Evolutionary conservation across 2,888 invertebrate genomes (phyloP).

Genomic region (Heliconius sara): DNA sequence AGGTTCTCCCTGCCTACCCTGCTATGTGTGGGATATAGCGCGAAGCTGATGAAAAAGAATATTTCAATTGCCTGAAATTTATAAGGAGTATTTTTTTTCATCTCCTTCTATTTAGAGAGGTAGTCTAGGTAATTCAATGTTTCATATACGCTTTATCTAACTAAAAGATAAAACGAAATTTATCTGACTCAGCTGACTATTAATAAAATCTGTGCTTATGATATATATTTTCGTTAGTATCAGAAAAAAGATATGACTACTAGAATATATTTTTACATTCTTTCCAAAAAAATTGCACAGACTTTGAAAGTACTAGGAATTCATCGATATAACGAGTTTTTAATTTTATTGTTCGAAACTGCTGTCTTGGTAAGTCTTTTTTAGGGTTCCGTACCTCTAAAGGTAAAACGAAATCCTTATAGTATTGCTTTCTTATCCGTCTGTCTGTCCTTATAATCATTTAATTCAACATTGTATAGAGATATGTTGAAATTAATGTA

Average conservation of each 20-base stretch:
- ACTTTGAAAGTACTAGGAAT: neutral
- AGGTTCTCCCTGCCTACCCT: too few species aligned
- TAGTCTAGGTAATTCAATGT: neutral
- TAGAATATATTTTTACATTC: neutral
- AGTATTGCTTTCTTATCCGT: too few species aligned
- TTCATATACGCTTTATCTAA: too few species aligned
- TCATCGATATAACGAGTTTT: slow-evolving; percentile 29
- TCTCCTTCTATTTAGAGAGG: neutral
- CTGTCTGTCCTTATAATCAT: too few species aligned
- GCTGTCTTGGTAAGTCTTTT: slow-evolving; percentile 27
- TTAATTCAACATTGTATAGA: too few species aligned
- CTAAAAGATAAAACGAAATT: neutral
- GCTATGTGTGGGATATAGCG: too few species aligned
- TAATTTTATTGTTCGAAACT: slow-evolving; percentile 29
- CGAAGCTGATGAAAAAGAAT: too few species aligned
- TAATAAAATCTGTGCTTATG: neutral
- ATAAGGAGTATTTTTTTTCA: neutral
- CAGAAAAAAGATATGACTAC: neutral
- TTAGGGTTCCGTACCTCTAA: neutral
- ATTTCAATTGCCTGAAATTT: too few species aligned
- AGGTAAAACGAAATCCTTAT: too few species aligned
- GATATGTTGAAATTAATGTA: too few species aligned
- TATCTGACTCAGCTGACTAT: neutral
- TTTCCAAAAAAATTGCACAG: neutral
- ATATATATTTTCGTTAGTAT: neutral